Evolutionary conservation across 1,140 invertebrate species (phyloP).

Genomic region (Campoletis sonorensis): DNA sequence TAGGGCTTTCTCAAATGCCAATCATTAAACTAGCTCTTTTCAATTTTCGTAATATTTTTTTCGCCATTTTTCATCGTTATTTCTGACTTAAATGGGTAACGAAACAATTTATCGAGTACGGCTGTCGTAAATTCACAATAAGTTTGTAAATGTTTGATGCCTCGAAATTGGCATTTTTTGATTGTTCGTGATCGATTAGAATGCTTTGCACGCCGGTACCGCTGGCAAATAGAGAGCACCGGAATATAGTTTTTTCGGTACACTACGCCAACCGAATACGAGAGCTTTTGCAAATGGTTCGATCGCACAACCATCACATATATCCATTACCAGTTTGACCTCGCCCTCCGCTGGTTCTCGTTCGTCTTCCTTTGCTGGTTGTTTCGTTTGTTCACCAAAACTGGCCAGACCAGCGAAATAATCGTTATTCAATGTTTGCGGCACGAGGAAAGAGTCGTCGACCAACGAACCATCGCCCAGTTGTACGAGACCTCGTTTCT

Average conservation of each 20-base stretch:
- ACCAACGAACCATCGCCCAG: constrained; percentile 81
- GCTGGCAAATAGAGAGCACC: constrained; percentile 84
- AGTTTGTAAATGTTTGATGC: not conserved
- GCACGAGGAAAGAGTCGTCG: constrained; percentile 78
- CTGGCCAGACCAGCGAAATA: constrained; percentile 80
- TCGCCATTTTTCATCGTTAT: not conserved
- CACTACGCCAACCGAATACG: constrained; percentile 84
- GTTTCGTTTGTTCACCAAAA: constrained; percentile 80
- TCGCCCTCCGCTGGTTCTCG: constrained; percentile 89
- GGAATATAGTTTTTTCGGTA: constrained; percentile 84
- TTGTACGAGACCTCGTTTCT: constrained; percentile 80
- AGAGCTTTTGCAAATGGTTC: constrained; percentile 88
- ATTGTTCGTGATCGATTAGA: constrained; percentile 74
- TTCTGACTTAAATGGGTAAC: too few relatives aligned
- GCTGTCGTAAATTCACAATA: not conserved
- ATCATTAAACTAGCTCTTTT: too few relatives aligned
- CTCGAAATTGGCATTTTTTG: not conserved
- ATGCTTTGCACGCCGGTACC: constrained; percentile 82
- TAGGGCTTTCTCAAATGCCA: too few relatives aligned
- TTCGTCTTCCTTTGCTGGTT: constrained; percentile 79
- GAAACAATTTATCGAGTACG: too few relatives aligned
- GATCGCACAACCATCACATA: constrained; percentile 83
- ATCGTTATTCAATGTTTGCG: constrained; percentile 65
- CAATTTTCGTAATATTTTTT: not conserved
- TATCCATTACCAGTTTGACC: constrained; percentile 85